phyloP scores from a whole-genome alignment of 2,797 vertebrate species.

The Uromys caudimaculatus region DNA sequence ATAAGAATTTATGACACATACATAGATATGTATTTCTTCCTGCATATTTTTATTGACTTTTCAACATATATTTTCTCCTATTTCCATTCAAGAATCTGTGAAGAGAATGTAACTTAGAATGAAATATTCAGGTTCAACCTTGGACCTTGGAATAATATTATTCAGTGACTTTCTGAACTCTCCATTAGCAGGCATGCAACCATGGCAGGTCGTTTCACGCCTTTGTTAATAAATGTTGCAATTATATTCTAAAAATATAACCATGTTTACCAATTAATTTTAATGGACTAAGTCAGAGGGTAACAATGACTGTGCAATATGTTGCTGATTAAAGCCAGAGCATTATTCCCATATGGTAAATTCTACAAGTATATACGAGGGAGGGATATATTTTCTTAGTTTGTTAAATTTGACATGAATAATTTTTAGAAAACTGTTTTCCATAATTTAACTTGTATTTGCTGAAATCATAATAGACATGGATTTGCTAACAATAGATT shows the following conservation, averaged over 20 bases:
- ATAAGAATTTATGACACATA: background rate
- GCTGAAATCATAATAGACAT: background rate
- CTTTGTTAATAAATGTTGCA: slow-evolving; percentile 68
- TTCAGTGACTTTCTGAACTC: slow-evolving; percentile 49
- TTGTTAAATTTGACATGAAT: slow-evolving; percentile 66
- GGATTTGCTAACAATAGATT: slow-evolving; percentile 42
- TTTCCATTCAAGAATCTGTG: slow-evolving; percentile 12
- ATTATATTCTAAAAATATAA: slow-evolving; percentile 68
- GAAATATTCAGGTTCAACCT: slow-evolving; percentile 2
- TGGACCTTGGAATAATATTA: slow-evolving; percentile 3
- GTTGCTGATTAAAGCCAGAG: slow-evolving; percentile 67
- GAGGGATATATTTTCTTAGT: slow-evolving; percentile 64
- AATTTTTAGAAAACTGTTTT: slow-evolving; percentile 62
- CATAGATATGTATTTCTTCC: background rate
- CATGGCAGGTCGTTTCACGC: slow-evolving; percentile 47
- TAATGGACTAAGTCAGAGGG: slow-evolving; percentile 48
- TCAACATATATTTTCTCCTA: background rate
- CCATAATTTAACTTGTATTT: background rate
- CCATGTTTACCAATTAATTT: slow-evolving; percentile 74
- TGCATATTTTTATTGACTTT: slow-evolving; percentile 53
- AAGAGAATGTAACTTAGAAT: slow-evolving; percentile 43
- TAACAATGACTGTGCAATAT: slow-evolving; percentile 67
- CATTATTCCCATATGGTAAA: slow-evolving; percentile 65
- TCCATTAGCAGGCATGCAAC: slow-evolving; percentile 27
- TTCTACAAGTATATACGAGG: slow-evolving; percentile 41